Percentiles rank a stretch among this genome's conserved stretches.
These are phyloP conservation scores for Octopus sinensis DNA, from an alignment of 1,140 invertebrate species.

Conservation along the genomic window DNA sequence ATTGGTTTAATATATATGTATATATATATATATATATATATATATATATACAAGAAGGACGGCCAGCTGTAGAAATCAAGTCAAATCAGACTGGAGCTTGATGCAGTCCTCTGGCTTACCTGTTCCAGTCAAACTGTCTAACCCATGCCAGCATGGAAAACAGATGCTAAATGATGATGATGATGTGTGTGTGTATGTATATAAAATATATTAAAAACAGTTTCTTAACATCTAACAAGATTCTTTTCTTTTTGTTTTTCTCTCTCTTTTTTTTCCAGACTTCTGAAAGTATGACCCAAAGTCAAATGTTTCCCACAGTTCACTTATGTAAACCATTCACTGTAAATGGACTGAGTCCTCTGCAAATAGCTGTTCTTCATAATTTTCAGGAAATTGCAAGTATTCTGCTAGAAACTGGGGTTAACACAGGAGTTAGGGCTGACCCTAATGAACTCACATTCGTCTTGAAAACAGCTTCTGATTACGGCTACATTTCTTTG, in stretches of 20 bases:
- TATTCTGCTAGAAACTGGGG: slow-evolving; percentile 69
- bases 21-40: slow-evolving; percentile 8
- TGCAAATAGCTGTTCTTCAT: slow-evolving; percentile 64
- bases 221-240: too few species aligned
- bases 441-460: slow-evolving; percentile 57
- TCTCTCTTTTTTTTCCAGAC: background rate
- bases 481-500: slow-evolving; percentile 63
- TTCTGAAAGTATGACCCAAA: background rate
- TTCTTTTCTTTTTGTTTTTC: too few species aligned
- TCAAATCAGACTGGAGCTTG: too few species aligned
- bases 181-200: too few species aligned
- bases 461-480: slow-evolving; percentile 73
- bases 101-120: too few species aligned
- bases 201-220: too few species aligned
- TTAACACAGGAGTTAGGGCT: slow-evolving; percentile 53
- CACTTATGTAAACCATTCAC: background rate
- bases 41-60: background rate
- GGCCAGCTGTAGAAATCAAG: too few species aligned
- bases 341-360: background rate
- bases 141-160: too few species aligned
- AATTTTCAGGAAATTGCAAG: slow-evolving; percentile 73
- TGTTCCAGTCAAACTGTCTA: too few species aligned
- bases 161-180: too few species aligned
- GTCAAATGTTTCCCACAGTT: background rate
- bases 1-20: background rate